These are phyloP conservation scores for Patiria pectinifera DNA, from an alignment of 53 echinoderm and acorn worm genomes.

Conservation along the genomic window DNA sequence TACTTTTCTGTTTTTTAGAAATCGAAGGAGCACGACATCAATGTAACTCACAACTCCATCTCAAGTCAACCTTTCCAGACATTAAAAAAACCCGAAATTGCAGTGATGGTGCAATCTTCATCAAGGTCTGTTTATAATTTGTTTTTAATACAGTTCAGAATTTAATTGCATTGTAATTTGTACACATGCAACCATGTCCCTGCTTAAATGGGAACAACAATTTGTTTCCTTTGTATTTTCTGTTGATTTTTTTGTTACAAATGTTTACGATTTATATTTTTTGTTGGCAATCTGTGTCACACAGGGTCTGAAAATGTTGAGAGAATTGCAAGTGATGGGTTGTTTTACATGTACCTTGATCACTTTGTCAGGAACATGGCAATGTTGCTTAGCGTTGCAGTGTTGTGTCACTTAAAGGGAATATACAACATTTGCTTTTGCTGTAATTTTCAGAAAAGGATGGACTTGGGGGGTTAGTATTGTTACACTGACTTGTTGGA, in stretches of 20 bases:
- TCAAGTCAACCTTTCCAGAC: background rate
- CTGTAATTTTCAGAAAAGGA: no score
- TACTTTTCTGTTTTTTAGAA: background rate
- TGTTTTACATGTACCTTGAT: background rate
- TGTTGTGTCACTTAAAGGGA: background rate
- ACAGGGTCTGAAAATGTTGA: background rate
- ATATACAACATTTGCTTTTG: no score
- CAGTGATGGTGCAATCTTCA: background rate
- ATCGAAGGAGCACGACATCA: constrained; percentile 7
- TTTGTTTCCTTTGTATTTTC: background rate
- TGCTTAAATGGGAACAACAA: background rate
- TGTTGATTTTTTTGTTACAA: background rate
- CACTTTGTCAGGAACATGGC: background rate
- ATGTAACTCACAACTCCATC: background rate
- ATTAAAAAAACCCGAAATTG: background rate
- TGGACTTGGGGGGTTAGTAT: no score
- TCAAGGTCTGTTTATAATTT: background rate
- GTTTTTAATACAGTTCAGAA: background rate
- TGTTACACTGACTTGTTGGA: no score
- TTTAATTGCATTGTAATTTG: background rate
- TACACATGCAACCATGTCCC: background rate
- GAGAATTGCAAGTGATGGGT: background rate
- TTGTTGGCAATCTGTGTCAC: background rate
- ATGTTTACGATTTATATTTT: background rate
- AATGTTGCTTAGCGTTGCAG: background rate